Evolutionary conservation across 2,113 vertebrate species (phyloP).

Genomic region (Leiothrix lutea): DNA sequence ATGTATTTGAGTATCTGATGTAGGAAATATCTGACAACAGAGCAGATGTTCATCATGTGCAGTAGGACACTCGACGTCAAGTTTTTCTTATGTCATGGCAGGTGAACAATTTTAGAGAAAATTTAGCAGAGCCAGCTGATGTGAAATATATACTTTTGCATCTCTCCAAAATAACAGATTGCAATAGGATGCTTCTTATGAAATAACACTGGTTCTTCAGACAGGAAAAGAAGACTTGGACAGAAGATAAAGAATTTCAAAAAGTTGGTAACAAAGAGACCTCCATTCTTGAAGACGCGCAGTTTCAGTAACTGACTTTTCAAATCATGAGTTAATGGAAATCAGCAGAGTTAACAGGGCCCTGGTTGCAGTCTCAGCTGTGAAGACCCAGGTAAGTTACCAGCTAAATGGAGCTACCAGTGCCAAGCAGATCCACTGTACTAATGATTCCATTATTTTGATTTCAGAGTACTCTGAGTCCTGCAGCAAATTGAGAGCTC

Average conservation of each 20-base stretch:
- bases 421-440: neutral
- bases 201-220: neutral
- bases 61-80: neutral
- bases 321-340: neutral
- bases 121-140: neutral
- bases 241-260: neutral
- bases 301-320: neutral
- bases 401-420: neutral
- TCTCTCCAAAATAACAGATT: neutral
- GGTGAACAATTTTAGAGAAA: neutral
- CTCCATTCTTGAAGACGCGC: neutral
- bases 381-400: neutral
- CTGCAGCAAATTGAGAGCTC: neutral
- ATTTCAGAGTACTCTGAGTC: neutral
- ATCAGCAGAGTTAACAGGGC: rapidly evolving
- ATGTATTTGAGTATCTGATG: neutral
- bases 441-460: neutral
- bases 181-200: neutral
- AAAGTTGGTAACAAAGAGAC: neutral
- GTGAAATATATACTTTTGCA: neutral
- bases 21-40: neutral
- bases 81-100: neutral
- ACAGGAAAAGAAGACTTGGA: neutral
- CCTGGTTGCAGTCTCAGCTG: neutral
- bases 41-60: neutral